phyloP scores from a whole-genome alignment of 2,888 invertebrate genomes.

The Agonopterix arenella region DNA sequence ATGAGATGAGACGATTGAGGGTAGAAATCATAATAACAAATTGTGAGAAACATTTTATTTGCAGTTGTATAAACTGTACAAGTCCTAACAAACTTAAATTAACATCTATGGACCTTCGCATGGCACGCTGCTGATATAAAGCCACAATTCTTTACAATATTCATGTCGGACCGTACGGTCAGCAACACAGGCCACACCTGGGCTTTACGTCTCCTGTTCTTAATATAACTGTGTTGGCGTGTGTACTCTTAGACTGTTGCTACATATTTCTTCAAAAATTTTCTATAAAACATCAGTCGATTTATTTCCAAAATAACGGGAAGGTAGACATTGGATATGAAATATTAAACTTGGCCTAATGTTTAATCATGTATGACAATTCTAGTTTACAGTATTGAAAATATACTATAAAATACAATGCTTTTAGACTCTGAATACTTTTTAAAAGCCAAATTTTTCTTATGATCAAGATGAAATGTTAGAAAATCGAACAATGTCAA shows the following conservation, averaged over 20 bases:
- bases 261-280: constrained; percentile 27
- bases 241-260: constrained; percentile 33
- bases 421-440: background rate
- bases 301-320: constrained; percentile 10
- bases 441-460: no score
- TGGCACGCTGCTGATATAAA: constrained; percentile 65
- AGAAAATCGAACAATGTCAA: constrained; percentile 6
- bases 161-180: background rate
- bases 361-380: background rate
- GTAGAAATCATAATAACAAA: constrained; percentile 30
- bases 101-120: constrained; percentile 74
- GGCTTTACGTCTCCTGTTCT: background rate
- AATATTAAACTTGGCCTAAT: background rate
- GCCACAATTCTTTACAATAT: constrained; percentile 16
- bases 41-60: constrained; percentile 74
- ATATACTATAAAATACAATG: background rate
- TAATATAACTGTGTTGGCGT: constrained; percentile 2
- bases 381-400: background rate
- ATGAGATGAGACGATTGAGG: no score
- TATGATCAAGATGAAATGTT: constrained; percentile 1
- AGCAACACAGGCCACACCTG: constrained; percentile 4
- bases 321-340: background rate
- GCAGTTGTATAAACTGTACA: constrained; percentile 78
- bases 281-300: constrained; percentile 42
- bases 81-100: constrained; percentile 76